These are phyloP conservation scores for Cepaea nemoralis DNA, from an alignment of 1,140 invertebrate genomes.

Conservation along the genomic window DNA sequence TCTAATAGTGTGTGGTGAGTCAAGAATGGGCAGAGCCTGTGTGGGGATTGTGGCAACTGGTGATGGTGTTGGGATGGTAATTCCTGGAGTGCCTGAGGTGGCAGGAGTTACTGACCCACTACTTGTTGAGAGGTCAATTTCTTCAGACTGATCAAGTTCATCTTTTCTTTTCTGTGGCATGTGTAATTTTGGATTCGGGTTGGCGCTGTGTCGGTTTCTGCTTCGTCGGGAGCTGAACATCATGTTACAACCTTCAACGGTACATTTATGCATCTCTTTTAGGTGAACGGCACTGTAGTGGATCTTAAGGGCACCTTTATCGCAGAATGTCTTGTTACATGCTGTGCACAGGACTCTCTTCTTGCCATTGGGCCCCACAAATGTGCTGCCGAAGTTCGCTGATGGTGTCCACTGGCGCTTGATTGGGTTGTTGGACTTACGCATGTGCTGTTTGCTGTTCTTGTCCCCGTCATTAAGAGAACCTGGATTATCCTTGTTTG, in stretches of 20 bases:
- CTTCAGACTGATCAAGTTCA: conserved; percentile 26
- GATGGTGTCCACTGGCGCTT: conserved; percentile 92
- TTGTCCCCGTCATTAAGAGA: conserved; percentile 65
- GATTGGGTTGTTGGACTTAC: conserved; percentile 87
- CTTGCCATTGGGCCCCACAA: conserved; percentile 72
- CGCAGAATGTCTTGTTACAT: conserved; percentile 99
- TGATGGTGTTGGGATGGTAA: background rate
- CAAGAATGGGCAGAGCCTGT: conserved; percentile 42
- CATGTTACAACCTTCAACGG: conserved; percentile 98
- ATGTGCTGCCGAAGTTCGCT: conserved; percentile 65
- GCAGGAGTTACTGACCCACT: conserved; percentile 47
- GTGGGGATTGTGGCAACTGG: conserved; percentile 19
- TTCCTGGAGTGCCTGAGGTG: conserved; percentile 5
- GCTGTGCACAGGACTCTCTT: conserved; percentile 98
- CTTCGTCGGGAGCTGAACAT: conserved; percentile 98
- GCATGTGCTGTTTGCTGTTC: conserved; percentile 73
- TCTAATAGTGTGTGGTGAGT: conserved; percentile 46
- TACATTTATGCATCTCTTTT: conserved; percentile 98
- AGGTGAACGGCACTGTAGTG: conserved; percentile 99
- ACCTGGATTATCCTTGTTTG: conserved; percentile 53
- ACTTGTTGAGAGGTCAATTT: conserved; percentile 17
- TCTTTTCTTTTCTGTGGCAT: conserved; percentile 81
- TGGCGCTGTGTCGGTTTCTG: conserved; percentile 95
- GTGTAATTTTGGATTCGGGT: conserved; percentile 98
- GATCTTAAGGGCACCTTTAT: conserved; percentile 97